phyloP scores from a whole-genome alignment of 1,140 invertebrate genomes.

The Lordiphosa mommai region DNA sequence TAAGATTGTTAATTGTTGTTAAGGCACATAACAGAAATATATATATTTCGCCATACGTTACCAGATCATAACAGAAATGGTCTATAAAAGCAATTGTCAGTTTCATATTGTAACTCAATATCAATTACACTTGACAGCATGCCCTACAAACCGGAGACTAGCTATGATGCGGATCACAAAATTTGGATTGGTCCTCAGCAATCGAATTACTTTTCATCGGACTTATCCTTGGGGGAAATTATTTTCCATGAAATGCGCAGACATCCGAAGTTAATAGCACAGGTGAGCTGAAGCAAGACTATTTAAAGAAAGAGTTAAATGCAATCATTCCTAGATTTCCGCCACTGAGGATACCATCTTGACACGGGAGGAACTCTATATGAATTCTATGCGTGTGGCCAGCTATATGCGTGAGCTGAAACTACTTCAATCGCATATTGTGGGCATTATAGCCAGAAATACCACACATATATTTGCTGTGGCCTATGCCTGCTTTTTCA shows the following conservation, averaged over 20 bases:
- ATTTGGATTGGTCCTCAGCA: conserved; percentile 7
- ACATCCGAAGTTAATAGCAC: conserved; percentile 19
- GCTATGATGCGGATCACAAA: conserved; percentile 8
- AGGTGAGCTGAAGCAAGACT: conserved; percentile 1
- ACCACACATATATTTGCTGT: conserved; percentile 7
- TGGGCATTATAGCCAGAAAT: conserved; percentile 13
- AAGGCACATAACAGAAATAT: too few relatives aligned
- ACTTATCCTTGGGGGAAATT: conserved; percentile 24
- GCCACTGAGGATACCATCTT: conserved; percentile 19
- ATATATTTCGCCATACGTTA: too few relatives aligned
- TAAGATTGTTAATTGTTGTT: too few relatives aligned
- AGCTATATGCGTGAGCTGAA: conserved; percentile 7
- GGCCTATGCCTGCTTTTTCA: conserved; percentile 13
- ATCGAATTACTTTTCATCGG: neutral
- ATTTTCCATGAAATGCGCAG: conserved; percentile 22
- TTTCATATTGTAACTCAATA: too few relatives aligned
- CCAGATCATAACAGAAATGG: too few relatives aligned
- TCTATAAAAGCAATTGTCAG: too few relatives aligned
- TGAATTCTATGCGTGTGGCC: conserved; percentile 21
- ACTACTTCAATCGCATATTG: conserved; percentile 9
- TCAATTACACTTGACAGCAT: too few relatives aligned
- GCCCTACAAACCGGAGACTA: conserved; percentile 4
- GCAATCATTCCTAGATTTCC: conserved; percentile 2
- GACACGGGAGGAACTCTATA: conserved; percentile 7
- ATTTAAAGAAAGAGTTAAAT: neutral